Evolutionary conservation across 1,140 invertebrate species (phyloP), one percentile per base, ranked within the genome.

Genomic region (Aricia agestis): DNA sequence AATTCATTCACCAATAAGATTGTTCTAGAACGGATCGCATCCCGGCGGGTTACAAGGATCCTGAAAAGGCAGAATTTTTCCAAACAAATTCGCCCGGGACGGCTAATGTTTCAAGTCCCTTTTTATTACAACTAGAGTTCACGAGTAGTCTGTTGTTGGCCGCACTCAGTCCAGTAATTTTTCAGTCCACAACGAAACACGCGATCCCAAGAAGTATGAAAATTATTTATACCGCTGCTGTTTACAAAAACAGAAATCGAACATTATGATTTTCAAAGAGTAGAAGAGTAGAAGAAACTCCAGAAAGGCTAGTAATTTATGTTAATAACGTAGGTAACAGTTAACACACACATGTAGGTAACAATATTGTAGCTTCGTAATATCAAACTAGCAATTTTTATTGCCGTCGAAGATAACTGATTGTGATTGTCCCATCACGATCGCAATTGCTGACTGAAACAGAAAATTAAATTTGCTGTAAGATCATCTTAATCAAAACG

Each of bases 11-110:
- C 45, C 45, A 52, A 52, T 52, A 52, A 52, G 45, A 52, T 52
- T 52, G 45, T 52, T 52, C 45, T 52, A 52, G 45, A 52, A 36
- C 36, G 36, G 36, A 52, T 52, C 45, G 11, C 4, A 52, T 52
- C 45, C 45, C 45, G 45, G 45, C 45, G 45, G 45, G 45, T 52
- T 52, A 52, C 45, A 52, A 52, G 45, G 13, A 15, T 52, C 45
- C 45, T 52, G 45, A 52, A 52, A 52, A 52, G 45, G 45, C 45
- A 52, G 45, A 52, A 52, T 52, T 52, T 52, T 52, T 52, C 45
- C 45, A 52, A 52, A 52, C 45, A 10, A 52, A 52, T 15, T 52
- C 45, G 13, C 45, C 45, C 45, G 45, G 45, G 45, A 52, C 13
- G 45, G 45, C 45, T 52, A 52, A 52, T 52, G 11, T 52, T 52